Base-by-base conservation (phyloP, 2,113 vertebrate genomes). In the Cyanoramphus novaezelandiae region DNA sequence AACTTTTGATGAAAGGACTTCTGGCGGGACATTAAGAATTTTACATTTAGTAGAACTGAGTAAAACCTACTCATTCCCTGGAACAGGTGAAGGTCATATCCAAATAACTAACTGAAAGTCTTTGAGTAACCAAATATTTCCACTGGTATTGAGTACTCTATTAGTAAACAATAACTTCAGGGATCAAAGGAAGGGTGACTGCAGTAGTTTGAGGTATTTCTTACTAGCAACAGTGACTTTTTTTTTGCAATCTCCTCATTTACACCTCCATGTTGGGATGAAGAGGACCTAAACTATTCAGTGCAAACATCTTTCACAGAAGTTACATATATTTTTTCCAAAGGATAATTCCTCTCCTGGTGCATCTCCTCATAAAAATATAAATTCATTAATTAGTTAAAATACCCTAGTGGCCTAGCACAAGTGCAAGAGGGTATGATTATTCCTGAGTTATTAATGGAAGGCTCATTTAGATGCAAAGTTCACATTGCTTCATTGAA, bases 401-500 rank as follows among this genome's bases (percentile, higher is more conserved):
- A 93, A 81, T 81, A 83, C 60, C 27, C 27, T 70, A 44, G 50
- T 50, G 67, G 35, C 29, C 41, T 74, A 87, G 77, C 59, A 91
- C 64, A 93, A 88, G 72, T 65, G 55, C 68, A 91, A 82, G 70
- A 84, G 52, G 28, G 35, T 92, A 29, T 88, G 69, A 84, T 94
- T 86, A 82, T 79, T 85, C 37, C 62, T 41, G 39, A 69, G 83
- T 88, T 93, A 81, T 55, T 93, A 95, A 63, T 33, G 19, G n/a
- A 70, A 88, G 57, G 44, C 72, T 92, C 55, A 62, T 93, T 91
- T 83, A 84, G 49, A 93, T 86, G 67, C 68, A 95, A 90, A 78
- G 55, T 91, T 96, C 82, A 67, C 72, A 88, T 13, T 83, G 41
- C 57, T 86, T 94, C 50, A 50, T 17, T 95, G 94, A 87, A 96